Evolutionary conservation across 2,888 invertebrate genomes (phyloP).

Genomic region (Platycnemis pennipes): DNA sequence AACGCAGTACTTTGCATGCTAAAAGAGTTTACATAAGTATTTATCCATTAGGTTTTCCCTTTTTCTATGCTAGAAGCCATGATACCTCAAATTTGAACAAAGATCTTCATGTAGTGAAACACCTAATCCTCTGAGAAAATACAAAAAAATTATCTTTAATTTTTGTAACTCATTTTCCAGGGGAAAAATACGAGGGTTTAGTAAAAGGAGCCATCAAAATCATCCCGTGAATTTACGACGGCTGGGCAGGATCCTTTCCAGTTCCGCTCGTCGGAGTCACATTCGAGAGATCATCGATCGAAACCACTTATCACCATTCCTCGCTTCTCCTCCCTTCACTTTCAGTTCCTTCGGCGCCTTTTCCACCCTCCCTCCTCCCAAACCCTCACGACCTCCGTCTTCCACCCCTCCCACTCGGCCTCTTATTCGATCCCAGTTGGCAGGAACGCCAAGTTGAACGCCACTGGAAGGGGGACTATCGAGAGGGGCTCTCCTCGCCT

Average conservation of each 20-base stretch:
- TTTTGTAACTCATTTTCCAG: too few species aligned
- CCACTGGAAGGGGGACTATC: background rate
- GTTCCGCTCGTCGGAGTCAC: background rate
- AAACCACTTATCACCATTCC: background rate
- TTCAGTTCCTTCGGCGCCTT: background rate
- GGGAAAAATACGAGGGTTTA: too few species aligned
- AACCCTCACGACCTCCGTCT: background rate
- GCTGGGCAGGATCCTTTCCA: background rate
- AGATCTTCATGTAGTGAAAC: too few species aligned
- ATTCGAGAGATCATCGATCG: background rate
- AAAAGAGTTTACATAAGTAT: too few species aligned
- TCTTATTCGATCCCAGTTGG: background rate
- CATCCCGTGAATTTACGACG: background rate
- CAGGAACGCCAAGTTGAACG: background rate
- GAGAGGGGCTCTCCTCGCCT: background rate
- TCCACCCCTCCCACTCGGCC: background rate
- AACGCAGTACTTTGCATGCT: too few species aligned
- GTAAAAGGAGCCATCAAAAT: background rate
- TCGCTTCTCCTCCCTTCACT: background rate
- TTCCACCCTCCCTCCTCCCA: background rate
- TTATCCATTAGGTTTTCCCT: too few species aligned
- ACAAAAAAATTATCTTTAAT: too few species aligned
- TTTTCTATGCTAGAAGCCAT: too few species aligned
- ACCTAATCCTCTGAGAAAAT: too few species aligned
- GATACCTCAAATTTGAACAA: too few species aligned